A percentile compares a stretch with the other conserved stretches of the same genome.
Conservation (phyloP, 2,113 vertebrate genomes). For the Brachionichthys hirsutus region DNA sequence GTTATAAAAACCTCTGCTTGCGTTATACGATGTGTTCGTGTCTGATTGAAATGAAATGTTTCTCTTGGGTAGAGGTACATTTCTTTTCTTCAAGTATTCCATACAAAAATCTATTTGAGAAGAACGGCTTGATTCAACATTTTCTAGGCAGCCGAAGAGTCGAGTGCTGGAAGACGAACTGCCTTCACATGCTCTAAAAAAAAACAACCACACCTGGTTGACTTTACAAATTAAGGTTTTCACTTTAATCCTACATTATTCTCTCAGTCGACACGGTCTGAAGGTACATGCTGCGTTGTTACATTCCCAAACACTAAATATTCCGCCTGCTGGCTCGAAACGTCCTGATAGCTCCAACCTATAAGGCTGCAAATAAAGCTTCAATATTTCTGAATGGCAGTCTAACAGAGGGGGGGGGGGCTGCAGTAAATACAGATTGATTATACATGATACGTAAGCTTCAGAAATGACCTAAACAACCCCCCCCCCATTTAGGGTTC, state of each 20-base stretch:
- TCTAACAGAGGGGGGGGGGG: slow-evolving; percentile 10
- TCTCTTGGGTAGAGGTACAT: too few relatives aligned
- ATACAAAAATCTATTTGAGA: too few relatives aligned
- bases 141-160: neutral
- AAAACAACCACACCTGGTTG: neutral
- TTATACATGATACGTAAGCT: slow-evolving; percentile 35
- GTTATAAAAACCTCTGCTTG: too few relatives aligned
- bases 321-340: neutral
- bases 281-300: slow-evolving; percentile 33
- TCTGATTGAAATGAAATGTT: too few relatives aligned
- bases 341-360: slow-evolving; percentile 6
- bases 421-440: slow-evolving; percentile 31
- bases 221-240: neutral
- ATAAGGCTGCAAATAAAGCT: slow-evolving; percentile 26
- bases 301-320: neutral
- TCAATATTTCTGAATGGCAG: slow-evolving; percentile 1
- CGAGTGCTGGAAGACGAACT: slow-evolving; percentile 8
- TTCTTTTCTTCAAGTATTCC: too few relatives aligned
- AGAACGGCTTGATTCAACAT: neutral
- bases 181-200: neutral
- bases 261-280: slow-evolving; percentile 15
- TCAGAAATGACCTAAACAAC: slow-evolving; percentile 20
- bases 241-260: slow-evolving; percentile 8
- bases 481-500: slow-evolving; percentile 23
- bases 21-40: too few relatives aligned